Evolutionary conservation across 1,140 invertebrate species (phyloP).

Genomic region (Choristoneura fumiferana): DNA sequence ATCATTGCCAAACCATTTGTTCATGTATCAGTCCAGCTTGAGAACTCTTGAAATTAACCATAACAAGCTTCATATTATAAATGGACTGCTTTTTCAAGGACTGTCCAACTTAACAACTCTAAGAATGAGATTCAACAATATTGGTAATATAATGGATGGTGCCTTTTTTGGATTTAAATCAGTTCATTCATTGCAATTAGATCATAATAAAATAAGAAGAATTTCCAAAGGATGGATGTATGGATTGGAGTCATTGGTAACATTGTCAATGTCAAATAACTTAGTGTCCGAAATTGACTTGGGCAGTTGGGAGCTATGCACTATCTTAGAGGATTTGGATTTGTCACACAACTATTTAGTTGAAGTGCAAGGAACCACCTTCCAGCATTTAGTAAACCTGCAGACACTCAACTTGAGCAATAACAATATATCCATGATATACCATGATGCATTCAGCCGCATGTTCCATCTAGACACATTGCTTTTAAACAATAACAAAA

Average conservation of each 20-base stretch:
- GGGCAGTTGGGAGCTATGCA: slow-evolving; percentile 90
- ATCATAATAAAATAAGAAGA: slow-evolving; percentile 88
- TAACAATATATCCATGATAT: slow-evolving; percentile 90
- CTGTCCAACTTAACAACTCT: slow-evolving; percentile 85
- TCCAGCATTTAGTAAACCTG: slow-evolving; percentile 86
- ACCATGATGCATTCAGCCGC: slow-evolving; percentile 89
- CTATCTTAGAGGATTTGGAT: slow-evolving; percentile 86
- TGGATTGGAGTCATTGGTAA: slow-evolving; percentile 86
- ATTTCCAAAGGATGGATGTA: slow-evolving; percentile 93
- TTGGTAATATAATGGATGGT: slow-evolving; percentile 88
- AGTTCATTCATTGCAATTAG: slow-evolving; percentile 87
- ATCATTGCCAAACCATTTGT: slow-evolving; percentile 84
- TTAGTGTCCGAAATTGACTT: slow-evolving; percentile 86
- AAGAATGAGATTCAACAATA: slow-evolving; percentile 89
- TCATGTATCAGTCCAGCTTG: slow-evolving; percentile 83
- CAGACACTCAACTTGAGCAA: slow-evolving; percentile 86
- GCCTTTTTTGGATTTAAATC: slow-evolving; percentile 91
- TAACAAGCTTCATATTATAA: slow-evolving; percentile 88
- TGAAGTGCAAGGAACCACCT: slow-evolving; percentile 84
- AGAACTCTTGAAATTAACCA: slow-evolving; percentile 90
- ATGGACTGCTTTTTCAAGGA: slow-evolving; percentile 88
- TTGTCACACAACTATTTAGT: slow-evolving; percentile 89
- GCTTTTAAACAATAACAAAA: slow-evolving; percentile 90
- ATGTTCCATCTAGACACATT: slow-evolving; percentile 85
- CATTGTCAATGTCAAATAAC: slow-evolving; percentile 89